These are phyloP conservation scores for Heliangelus exortis DNA, from an alignment of 2,797 vertebrate genomes.

Conservation along the genomic window DNA sequence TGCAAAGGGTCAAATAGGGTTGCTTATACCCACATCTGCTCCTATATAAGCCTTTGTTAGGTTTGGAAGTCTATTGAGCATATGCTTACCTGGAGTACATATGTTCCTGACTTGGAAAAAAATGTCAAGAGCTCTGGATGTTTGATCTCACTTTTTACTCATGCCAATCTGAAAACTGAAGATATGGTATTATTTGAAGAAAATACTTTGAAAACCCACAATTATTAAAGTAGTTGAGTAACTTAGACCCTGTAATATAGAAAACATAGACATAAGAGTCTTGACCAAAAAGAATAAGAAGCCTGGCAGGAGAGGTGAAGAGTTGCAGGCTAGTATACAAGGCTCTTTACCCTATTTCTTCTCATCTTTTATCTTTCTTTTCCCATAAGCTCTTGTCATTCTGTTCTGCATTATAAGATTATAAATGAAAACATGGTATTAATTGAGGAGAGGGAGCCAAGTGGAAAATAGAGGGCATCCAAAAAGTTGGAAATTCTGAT, in stretches of 20 bases:
- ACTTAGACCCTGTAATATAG: neutral
- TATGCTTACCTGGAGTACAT: neutral
- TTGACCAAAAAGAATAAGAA: neutral
- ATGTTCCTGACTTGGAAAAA: neutral
- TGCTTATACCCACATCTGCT: neutral
- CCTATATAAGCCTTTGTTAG: neutral
- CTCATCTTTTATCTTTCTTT: neutral
- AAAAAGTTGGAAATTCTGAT: slow-evolving; percentile 25
- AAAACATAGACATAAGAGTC: neutral
- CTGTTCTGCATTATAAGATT: neutral
- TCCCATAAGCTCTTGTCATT: neutral
- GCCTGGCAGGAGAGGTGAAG: neutral
- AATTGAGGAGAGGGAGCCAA: slow-evolving; percentile 1
- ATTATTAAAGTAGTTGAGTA: neutral
- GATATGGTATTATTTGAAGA: neutral
- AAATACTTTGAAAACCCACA: neutral
- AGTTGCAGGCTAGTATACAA: neutral
- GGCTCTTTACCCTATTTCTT: neutral
- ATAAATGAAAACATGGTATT: neutral
- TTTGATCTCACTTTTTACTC: neutral
- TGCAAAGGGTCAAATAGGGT: neutral
- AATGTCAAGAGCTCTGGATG: neutral
- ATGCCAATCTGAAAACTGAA: neutral
- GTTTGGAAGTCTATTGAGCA: neutral
- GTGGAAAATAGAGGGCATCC: slow-evolving; percentile 10